Evolutionary conservation across 2,113 vertebrate genomes (phyloP).

Genomic region (Rhinichthys klamathensis): DNA sequence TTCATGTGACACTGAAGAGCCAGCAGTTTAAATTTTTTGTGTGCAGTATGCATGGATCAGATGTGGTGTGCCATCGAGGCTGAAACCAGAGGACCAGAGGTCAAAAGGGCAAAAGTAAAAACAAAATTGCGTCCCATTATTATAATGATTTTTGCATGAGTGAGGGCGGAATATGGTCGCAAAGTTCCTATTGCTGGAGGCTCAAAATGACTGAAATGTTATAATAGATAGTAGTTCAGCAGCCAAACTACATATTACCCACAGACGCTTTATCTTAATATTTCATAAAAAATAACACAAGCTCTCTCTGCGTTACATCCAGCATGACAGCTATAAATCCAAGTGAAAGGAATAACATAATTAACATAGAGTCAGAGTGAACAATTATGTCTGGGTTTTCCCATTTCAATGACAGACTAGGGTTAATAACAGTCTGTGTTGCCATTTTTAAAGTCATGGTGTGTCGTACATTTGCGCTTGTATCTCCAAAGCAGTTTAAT

Average conservation of each 20-base stretch:
- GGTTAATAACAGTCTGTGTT: constrained; percentile 23
- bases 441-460: not conserved
- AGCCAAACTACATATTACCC: constrained; percentile 15
- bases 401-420: constrained; percentile 16
- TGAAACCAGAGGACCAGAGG: constrained; percentile 1
- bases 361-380: not conserved
- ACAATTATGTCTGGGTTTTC: constrained; percentile 15
- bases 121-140: not conserved
- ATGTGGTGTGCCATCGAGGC: not conserved
- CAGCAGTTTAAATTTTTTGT: not conserved
- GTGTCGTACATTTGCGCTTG: not conserved
- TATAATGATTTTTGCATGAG: not conserved
- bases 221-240: not conserved
- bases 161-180: not conserved
- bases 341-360: constrained; percentile 20
- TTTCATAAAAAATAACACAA: not conserved
- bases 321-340: not conserved
- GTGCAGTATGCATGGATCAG: not conserved
- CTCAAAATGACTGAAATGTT: not conserved
- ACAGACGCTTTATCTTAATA: not conserved
- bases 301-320: not conserved
- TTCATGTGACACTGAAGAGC: not conserved
- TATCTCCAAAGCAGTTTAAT: constrained; percentile 7
- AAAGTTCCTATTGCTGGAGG: not conserved
- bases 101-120: not conserved